A percentile compares a stretch with the other conserved stretches of the same genome.
Evolutionary conservation across 2,113 vertebrate genomes (phyloP).

Genomic region (Gasterosteus aculeatus): DNA sequence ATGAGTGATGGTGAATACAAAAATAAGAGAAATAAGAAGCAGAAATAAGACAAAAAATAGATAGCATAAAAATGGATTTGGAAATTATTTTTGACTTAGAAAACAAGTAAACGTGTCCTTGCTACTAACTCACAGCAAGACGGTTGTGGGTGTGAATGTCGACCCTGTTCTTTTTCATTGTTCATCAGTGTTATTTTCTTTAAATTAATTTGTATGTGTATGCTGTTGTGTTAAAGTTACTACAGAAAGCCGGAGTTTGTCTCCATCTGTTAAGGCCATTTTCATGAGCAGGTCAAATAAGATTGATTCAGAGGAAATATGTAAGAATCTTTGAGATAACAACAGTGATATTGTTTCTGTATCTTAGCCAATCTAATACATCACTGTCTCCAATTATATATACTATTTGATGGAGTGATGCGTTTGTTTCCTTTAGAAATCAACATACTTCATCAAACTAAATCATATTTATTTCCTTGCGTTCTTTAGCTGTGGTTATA

Average conservation of each 20-base stretch:
- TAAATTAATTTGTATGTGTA: not conserved
- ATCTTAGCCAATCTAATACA: constrained; percentile 44
- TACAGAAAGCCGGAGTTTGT: constrained; percentile 45
- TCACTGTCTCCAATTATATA: constrained; percentile 48
- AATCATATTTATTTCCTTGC: constrained; percentile 59
- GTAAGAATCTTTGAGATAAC: constrained; percentile 34
- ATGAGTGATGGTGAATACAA: constrained; percentile 9
- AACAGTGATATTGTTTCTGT: constrained; percentile 29
- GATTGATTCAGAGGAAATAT: constrained; percentile 42
- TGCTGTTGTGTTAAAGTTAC: constrained; percentile 58
- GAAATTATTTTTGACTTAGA: not conserved
- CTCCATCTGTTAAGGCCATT: constrained; percentile 50
- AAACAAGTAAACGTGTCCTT: not conserved
- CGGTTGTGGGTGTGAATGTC: not conserved
- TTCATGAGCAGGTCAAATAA: constrained; percentile 42
- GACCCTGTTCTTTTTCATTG: not conserved
- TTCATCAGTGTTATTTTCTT: not conserved
- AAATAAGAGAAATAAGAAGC: not conserved
- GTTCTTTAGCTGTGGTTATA: constrained; percentile 53
- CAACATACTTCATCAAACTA: constrained; percentile 46
- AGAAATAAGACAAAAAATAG: not conserved
- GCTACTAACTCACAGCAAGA: not conserved
- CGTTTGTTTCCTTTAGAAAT: constrained; percentile 57
- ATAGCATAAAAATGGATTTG: not conserved
- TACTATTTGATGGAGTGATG: constrained; percentile 32